phyloP scores from a whole-genome alignment of 1,140 invertebrate genomes.

The Anagrus nilaparvatae region DNA sequence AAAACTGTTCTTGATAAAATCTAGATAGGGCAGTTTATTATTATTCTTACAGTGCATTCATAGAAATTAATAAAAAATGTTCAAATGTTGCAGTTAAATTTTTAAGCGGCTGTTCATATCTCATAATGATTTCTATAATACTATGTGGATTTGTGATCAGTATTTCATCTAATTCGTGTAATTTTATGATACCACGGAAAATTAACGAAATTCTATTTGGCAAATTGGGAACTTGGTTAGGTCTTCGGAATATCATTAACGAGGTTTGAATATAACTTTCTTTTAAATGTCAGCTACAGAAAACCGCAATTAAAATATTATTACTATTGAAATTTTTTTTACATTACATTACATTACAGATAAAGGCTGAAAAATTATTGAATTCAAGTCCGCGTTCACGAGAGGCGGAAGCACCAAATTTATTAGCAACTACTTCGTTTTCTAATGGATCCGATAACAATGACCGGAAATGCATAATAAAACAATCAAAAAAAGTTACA shows the following conservation, averaged over 20 bases:
- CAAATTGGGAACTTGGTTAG: conserved; percentile 40
- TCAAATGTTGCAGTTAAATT: conserved; percentile 43
- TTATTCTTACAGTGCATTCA: too few species aligned
- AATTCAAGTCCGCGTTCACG: conserved; percentile 14
- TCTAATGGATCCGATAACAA: conserved; percentile 26
- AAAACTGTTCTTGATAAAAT: too few species aligned
- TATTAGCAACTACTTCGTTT: conserved; percentile 22
- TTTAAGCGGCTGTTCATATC: conserved; percentile 44
- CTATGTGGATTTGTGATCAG: conserved; percentile 50
- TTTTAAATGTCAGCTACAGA: conserved; percentile 1
- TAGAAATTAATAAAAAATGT: too few species aligned
- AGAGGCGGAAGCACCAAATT: conserved; percentile 12
- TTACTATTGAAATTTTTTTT: background rate
- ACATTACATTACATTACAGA: conserved; percentile 10
- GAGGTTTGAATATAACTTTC: conserved; percentile 14
- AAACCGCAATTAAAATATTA: background rate
- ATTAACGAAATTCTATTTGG: conserved; percentile 44
- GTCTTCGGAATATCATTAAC: conserved; percentile 27
- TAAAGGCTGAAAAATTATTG: conserved; percentile 30
- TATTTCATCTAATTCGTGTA: conserved; percentile 37
- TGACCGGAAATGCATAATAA: conserved; percentile 32
- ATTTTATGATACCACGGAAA: conserved; percentile 41
- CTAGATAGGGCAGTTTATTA: too few species aligned
- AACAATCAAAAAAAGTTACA: conserved; percentile 28
- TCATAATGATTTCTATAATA: conserved; percentile 48